Percentiles rank a stretch among this genome's conserved stretches.
Evolutionary conservation across 2,888 invertebrate species (phyloP).

Genomic region (Magallana nippona): DNA sequence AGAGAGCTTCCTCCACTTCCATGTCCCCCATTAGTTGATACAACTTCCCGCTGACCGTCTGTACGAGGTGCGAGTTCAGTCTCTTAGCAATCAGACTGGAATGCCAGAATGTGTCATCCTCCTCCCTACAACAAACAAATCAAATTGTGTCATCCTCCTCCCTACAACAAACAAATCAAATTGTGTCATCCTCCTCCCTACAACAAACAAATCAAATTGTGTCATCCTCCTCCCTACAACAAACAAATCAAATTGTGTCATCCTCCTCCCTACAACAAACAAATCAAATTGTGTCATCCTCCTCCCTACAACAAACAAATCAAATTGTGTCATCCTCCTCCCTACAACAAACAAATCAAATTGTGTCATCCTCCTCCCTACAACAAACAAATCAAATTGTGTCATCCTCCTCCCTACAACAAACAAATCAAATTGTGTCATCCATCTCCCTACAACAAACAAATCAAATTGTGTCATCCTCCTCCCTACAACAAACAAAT

Average conservation of each 20-base stretch:
- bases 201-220: too few relatives aligned
- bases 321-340: too few relatives aligned
- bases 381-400: slow-evolving; percentile 35
- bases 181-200: too few relatives aligned
- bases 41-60: slow-evolving; percentile 57
- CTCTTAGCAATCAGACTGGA: slow-evolving; percentile 57
- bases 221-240: too few relatives aligned
- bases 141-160: background rate
- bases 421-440: background rate
- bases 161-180: background rate
- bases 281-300: background rate
- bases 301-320: background rate
- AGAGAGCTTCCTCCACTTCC: slow-evolving; percentile 59
- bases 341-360: too few relatives aligned
- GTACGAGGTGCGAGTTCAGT: slow-evolving; percentile 51
- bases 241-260: slow-evolving; percentile 40
- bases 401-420: background rate
- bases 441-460: too few relatives aligned
- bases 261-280: slow-evolving; percentile 56
- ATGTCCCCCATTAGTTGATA: slow-evolving; percentile 63
- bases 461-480: too few relatives aligned
- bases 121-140: slow-evolving; percentile 53
- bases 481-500: too few relatives aligned
- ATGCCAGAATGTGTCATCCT: slow-evolving; percentile 62
- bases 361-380: slow-evolving; percentile 56